phyloP scores from a whole-genome alignment of 2,888 invertebrate species.

The Rhyacophila evoluta region DNA sequence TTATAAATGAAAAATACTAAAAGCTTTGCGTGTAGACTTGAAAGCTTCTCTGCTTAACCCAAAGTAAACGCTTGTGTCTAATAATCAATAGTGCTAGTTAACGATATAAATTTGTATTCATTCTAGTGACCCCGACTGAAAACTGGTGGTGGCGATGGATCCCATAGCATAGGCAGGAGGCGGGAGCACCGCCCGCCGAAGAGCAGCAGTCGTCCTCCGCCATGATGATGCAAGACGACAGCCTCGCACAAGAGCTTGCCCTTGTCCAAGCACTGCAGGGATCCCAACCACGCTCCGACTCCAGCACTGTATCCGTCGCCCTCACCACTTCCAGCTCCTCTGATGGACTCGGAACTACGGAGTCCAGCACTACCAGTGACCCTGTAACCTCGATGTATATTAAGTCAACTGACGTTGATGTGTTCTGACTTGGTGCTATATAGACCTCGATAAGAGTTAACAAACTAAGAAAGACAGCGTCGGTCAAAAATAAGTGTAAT shows the following conservation, averaged over 20 bases:
- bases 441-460: not conserved
- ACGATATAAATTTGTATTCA: slow-evolving; percentile 52
- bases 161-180: slow-evolving; percentile 71
- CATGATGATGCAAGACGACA: slow-evolving; percentile 51
- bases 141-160: slow-evolving; percentile 73
- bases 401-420: slow-evolving; percentile 31
- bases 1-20: too few species aligned
- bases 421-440: slow-evolving; percentile 12
- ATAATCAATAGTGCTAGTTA: not conserved
- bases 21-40: not conserved
- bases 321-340: slow-evolving; percentile 53
- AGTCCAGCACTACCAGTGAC: slow-evolving; percentile 52
- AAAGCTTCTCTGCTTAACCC: not conserved
- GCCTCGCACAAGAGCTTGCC: slow-evolving; percentile 19
- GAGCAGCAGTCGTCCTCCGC: slow-evolving; percentile 57
- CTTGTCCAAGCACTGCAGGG: slow-evolving; percentile 33
- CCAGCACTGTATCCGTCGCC: slow-evolving; percentile 47
- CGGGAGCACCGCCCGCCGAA: slow-evolving; percentile 61
- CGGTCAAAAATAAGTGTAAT: slow-evolving; percentile 4
- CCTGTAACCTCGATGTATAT: slow-evolving; percentile 51
- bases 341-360: slow-evolving; percentile 47
- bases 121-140: slow-evolving; percentile 71
- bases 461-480: not conserved
- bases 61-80: not conserved
- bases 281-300: slow-evolving; percentile 44